Base-by-base conservation (phyloP, 1,140 invertebrate genomes). In the Drosophila subobscura region DNA sequence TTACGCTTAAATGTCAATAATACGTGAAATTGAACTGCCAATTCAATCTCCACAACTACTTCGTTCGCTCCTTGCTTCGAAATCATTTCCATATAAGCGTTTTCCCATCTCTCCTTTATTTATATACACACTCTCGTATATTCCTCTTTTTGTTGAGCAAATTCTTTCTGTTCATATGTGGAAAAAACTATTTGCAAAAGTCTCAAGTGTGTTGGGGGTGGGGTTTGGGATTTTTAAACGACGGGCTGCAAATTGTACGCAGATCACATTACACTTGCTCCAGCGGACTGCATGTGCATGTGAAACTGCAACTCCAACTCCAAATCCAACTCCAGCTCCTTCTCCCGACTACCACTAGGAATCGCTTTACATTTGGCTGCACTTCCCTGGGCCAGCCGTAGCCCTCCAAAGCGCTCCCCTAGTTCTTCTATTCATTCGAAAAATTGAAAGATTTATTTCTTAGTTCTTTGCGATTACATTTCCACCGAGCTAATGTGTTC, bases 381-480 rank as follows among this genome's bases (percentile, higher is more conserved):
- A 83, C 73, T 88, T 77, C 57, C 59, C 25, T 72, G 7, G 22
- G 4, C 5, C 56, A n/a, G 16, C 27, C n/a, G 1, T 8, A 33
- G 7, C 22, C 16, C 29, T 6, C 3, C 16, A 5, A 0, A n/a
- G n/a, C 49, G 60, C 50, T 56, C 50, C 5, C 8, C 33, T 0
- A 37, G 10, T 12, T 37, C 33, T 37, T 37, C 33, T 63, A 72
- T 61, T 86, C 66, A 77, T 58, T 79, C 67, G 59, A 73, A 86
- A 88, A 88, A 88, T 88, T 89, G 83, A 88, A 88, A 88, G 83
- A 88, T 88, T 88, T 88, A 88, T 88, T 88, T 89, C 79, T 88
- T 88, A 88, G 75, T 89, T 88, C 72, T 56, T 63, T 77, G 57
- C 75, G 83, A 88, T 88, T 88, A 89, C 78, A 72, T 75, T 88